phyloP scores from a whole-genome alignment of 2,888 invertebrate genomes.

The Leptopilina drosophilae region DNA sequence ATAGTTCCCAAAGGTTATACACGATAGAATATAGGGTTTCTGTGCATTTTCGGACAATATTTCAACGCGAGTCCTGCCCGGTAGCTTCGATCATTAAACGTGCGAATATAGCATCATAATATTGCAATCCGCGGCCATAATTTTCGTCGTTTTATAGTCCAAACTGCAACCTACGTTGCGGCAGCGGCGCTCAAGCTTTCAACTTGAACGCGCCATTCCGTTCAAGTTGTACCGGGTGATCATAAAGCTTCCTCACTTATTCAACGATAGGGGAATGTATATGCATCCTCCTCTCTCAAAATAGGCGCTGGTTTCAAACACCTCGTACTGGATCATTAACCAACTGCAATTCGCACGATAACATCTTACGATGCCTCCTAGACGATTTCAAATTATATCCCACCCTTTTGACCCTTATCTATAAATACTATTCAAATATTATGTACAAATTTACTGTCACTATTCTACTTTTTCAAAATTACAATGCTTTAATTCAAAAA shows the following conservation, averaged over 20 bases:
- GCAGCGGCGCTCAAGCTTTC: conserved; percentile 68
- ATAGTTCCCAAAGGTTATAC: conserved; percentile 60
- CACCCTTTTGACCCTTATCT: conserved; percentile 19
- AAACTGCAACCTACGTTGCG: conserved; percentile 75
- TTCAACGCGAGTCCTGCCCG: conserved; percentile 68
- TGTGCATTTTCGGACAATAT: conserved; percentile 72
- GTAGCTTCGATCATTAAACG: conserved; percentile 77
- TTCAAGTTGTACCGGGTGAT: conserved; percentile 73
- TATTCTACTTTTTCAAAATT: background rate
- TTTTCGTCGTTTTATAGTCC: conserved; percentile 77
- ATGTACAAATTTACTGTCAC: conserved; percentile 1
- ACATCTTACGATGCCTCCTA: conserved; percentile 35
- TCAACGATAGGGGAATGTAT: conserved; percentile 60
- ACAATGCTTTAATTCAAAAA: too few relatives aligned
- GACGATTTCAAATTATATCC: conserved; percentile 34
- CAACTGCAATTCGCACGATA: conserved; percentile 37
- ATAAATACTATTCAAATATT: background rate
- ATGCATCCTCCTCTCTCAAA: conserved; percentile 44
- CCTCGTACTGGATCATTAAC: conserved; percentile 39
- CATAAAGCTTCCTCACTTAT: conserved; percentile 71
- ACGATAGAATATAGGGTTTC: conserved; percentile 46
- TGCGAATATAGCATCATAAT: conserved; percentile 77
- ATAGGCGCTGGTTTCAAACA: conserved; percentile 41
- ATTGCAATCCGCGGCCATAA: conserved; percentile 77
- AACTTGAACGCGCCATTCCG: conserved; percentile 68